Evolutionary conservation across 2,113 vertebrate genomes (phyloP), one percentile per base, ranked within the genome.

Genomic region (Sinocyclocheilus anophthalmus): DNA sequence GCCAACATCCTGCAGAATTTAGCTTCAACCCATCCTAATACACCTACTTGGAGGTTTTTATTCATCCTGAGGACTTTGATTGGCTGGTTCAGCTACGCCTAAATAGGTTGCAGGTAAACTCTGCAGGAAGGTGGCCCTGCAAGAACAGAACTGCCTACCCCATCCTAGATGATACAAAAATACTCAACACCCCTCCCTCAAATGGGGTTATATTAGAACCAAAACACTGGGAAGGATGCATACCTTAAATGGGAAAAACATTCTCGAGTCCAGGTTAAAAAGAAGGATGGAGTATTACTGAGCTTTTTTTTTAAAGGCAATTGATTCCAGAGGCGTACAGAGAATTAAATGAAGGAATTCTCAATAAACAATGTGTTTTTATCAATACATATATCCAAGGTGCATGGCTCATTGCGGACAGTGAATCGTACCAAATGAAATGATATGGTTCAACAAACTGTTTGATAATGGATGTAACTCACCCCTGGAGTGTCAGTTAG

Each of bases 211-310:
- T 82, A 75, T 26, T 11, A 33, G 42, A 76, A 57, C 18, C 1
- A 67, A 42, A 33, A 53, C 18, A 14, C 57, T 77, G 30, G 30
- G 26, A 50, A 90, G 93, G 90, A 91, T 89, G 84, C 76, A 86
- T 88, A 91, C 95, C 95, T 93, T 94, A 96, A 95, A 96, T 95
- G 95, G 95, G 91, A 94, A 94, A 95, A 95, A 84, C 93, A 94
- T 94, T 94, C 90, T 61, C 37, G 45, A 78, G 70, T 45, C 6
- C 30, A 63, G 55, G 61, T 55, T 42, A 33, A 80, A 61, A 75
- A 33, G 37, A 39, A 80, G 42, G 65, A 48, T n/a, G 10, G 20
- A 42, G 9, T 11, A 42, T 72, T 5, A 39, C 33, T 20, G 55
- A 70, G 8, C 0, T 37, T 55, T 55, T 18, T 20, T 20, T 20